phyloP scores from a whole-genome alignment of 2,888 invertebrate species.

The Clunio marinus region DNA sequence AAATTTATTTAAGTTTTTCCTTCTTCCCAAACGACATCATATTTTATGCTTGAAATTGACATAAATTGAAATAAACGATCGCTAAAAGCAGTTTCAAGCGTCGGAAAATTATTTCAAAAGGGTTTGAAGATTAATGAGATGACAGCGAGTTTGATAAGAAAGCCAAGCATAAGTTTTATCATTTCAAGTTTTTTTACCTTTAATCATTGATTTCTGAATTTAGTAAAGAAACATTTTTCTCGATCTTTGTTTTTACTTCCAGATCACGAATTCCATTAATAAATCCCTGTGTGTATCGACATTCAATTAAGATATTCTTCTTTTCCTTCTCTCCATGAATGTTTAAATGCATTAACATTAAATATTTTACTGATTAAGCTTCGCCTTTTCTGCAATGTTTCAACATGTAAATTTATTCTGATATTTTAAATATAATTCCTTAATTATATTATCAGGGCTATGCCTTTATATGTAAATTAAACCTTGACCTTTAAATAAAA shows the following conservation, averaged over 20 bases:
- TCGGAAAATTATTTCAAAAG: background rate
- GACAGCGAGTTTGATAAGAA: background rate
- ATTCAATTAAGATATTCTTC: conserved; percentile 31
- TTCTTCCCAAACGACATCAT: conserved; percentile 34
- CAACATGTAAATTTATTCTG: background rate
- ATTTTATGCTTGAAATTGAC: conserved; percentile 38
- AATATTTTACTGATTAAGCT: background rate
- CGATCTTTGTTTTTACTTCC: background rate
- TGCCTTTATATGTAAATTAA: background rate
- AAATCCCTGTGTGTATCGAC: conserved; percentile 16
- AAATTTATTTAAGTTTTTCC: conserved; percentile 29
- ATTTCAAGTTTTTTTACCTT: background rate
- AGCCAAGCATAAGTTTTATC: background rate
- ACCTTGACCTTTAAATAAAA: background rate
- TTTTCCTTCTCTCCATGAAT: background rate
- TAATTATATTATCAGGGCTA: conserved; percentile 2
- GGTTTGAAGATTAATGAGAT: background rate
- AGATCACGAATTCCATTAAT: conserved; percentile 16
- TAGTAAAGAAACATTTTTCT: too few species aligned
- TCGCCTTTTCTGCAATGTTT: background rate
- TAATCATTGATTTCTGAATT: background rate
- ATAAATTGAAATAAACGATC: conserved; percentile 38
- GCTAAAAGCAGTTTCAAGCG: too few species aligned
- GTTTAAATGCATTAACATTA: conserved; percentile 9
- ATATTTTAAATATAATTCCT: background rate